Evolutionary conservation across 2,797 vertebrate genomes (phyloP).

Genomic region (Poecilia gillii): DNA sequence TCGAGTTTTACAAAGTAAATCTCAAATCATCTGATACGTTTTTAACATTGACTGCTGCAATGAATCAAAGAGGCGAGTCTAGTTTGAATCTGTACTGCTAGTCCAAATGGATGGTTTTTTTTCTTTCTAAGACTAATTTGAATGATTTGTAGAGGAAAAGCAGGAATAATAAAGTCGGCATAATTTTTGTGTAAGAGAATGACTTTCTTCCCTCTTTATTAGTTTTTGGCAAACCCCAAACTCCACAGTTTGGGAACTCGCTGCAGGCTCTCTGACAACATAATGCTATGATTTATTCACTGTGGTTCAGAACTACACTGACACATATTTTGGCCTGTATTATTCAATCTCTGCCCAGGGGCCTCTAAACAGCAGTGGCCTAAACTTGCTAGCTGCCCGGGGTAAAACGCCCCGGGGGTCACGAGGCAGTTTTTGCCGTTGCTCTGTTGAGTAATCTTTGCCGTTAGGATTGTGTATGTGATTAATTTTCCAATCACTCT

Average conservation of each 20-base stretch:
- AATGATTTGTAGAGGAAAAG: background rate
- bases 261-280: slow-evolving; percentile 37
- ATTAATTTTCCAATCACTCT: background rate
- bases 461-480: background rate
- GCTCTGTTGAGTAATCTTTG: slow-evolving; percentile 7
- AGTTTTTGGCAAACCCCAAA: slow-evolving; percentile 22
- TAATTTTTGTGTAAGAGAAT: slow-evolving; percentile 8
- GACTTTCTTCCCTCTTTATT: slow-evolving; percentile 6
- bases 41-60: background rate
- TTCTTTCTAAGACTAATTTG: slow-evolving; percentile 3
- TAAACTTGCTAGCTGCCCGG: slow-evolving; percentile 13
- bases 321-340: slow-evolving; percentile 30
- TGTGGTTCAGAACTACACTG: slow-evolving; percentile 24
- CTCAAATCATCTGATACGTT: background rate
- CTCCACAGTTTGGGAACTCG: slow-evolving; percentile 12
- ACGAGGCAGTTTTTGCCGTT: slow-evolving; percentile 27
- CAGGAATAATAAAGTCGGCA: slow-evolving; percentile 1
- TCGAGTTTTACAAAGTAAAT: background rate
- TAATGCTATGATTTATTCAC: slow-evolving; percentile 42
- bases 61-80: background rate
- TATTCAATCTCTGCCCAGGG: slow-evolving; percentile 19
- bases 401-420: slow-evolving; percentile 23
- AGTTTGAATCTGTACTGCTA: background rate
- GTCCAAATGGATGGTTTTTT: background rate
- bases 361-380: slow-evolving; percentile 16